Percentiles rank a stretch among this genome's conserved stretches.
These are phyloP conservation scores for Aphaenogaster ashmeadi DNA, from an alignment of 1,140 invertebrate species.

Conservation along the genomic window DNA sequence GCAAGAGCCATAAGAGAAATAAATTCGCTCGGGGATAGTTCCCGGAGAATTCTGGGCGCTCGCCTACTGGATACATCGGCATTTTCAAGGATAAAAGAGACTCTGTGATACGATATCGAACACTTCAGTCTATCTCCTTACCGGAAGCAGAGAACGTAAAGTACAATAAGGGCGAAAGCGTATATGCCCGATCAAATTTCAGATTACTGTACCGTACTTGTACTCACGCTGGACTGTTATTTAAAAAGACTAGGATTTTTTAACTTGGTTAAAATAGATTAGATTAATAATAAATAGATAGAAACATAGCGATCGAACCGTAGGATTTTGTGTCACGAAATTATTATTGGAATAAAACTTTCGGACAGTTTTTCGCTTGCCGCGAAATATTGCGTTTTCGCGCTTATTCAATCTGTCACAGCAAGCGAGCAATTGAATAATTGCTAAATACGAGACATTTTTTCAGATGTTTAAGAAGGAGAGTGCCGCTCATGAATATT, in stretches of 20 bases:
- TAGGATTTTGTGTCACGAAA: neutral
- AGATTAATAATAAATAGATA: neutral
- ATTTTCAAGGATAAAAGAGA: constrained; percentile 50
- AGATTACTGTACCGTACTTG: neutral
- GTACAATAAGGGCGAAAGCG: neutral
- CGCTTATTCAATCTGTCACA: constrained; percentile 19
- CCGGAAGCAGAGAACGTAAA: constrained; percentile 26
- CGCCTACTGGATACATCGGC: constrained; percentile 30
- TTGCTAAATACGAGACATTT: constrained; percentile 52
- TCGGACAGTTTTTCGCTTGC: neutral
- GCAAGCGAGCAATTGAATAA: constrained; percentile 49
- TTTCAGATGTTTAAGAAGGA: constrained; percentile 31
- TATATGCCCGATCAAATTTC: constrained; percentile 35
- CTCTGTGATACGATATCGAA: constrained; percentile 52
- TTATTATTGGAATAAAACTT: neutral
- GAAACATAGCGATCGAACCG: neutral
- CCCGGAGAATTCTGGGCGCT: constrained; percentile 25
- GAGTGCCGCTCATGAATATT: constrained; percentile 57
- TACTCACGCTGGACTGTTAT: constrained; percentile 7
- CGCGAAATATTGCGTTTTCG: neutral
- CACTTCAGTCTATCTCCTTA: constrained; percentile 56
- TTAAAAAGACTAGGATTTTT: neutral
- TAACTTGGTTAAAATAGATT: neutral
- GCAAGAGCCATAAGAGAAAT: constrained; percentile 34
- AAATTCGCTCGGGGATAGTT: constrained; percentile 30